Evolutionary conservation across 1,140 invertebrate genomes (phyloP).

Genomic region (Camponotus pennsylvanicus): DNA sequence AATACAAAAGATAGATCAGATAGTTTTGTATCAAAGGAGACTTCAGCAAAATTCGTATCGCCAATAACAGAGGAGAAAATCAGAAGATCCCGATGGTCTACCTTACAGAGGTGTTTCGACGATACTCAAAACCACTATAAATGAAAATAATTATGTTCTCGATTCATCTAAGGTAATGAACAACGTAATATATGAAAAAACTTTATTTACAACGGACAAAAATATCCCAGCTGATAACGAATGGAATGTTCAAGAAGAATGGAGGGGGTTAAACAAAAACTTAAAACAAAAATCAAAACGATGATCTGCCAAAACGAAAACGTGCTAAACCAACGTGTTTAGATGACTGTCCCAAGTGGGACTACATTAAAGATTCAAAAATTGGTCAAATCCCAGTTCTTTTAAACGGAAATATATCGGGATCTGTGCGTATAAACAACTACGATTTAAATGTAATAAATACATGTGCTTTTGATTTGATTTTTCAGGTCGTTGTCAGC

Average conservation of each 20-base stretch:
- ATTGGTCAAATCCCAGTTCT: neutral
- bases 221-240: slow-evolving; percentile 6
- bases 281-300: neutral
- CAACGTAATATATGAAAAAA: neutral
- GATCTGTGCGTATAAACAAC: neutral
- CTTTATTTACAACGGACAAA: neutral
- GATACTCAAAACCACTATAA: neutral
- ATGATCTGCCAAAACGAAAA: slow-evolving; percentile 6
- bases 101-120: neutral
- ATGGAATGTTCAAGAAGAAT: slow-evolving; percentile 10
- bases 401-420: neutral
- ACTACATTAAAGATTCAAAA: slow-evolving; percentile 16
- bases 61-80: neutral
- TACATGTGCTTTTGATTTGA: neutral
- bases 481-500: neutral
- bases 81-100: neutral
- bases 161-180: neutral
- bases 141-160: neutral
- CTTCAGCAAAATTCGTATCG: neutral
- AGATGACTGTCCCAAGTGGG: neutral
- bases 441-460: neutral
- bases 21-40: neutral
- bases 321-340: neutral
- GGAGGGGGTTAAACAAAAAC: neutral
- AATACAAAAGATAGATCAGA: neutral